A percentile compares a stretch with the other conserved stretches of the same genome.
phyloP scores from a whole-genome alignment of 2,797 vertebrate species.

The Otus scops region DNA sequence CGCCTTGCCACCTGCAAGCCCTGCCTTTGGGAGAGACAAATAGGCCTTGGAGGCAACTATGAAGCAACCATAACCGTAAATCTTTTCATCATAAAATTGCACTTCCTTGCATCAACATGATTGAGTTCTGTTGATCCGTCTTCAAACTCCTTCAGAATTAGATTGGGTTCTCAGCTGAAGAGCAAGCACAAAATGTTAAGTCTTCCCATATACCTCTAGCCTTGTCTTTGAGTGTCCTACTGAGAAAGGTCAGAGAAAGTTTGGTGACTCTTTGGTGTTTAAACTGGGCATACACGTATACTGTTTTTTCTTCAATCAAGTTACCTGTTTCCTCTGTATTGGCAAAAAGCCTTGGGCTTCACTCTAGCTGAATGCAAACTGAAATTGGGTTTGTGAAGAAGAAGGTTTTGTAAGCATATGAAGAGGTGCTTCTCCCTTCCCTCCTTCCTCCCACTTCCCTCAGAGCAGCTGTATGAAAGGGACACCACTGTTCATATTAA shows the following conservation, averaged over 20 bases:
- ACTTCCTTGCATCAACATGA: not conserved
- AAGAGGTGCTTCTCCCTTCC: not conserved
- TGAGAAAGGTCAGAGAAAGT: not conserved
- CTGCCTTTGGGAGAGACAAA: slow-evolving; percentile 42
- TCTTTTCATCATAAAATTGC: slow-evolving; percentile 27
- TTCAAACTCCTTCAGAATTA: not conserved
- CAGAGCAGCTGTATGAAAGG: not conserved
- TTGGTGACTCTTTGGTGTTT: not conserved
- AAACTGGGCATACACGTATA: accelerated
- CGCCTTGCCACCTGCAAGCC: slow-evolving; percentile 25
- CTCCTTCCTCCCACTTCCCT: not conserved
- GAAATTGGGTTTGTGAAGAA: not conserved
- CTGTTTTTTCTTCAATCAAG: not conserved
- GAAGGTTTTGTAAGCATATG: not conserved
- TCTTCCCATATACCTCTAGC: not conserved
- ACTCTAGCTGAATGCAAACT: not conserved
- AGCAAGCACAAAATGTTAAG: not conserved
- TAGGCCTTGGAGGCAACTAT: slow-evolving; percentile 42
- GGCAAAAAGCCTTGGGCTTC: not conserved
- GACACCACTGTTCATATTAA: not conserved
- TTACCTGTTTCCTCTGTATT: not conserved
- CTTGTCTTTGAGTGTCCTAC: not conserved
- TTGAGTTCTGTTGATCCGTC: slow-evolving; percentile 14
- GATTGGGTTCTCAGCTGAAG: not conserved
- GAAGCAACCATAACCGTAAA: slow-evolving; percentile 45